phyloP scores from a whole-genome alignment of 23 tunicate genomes.

The Corella eumyota region DNA sequence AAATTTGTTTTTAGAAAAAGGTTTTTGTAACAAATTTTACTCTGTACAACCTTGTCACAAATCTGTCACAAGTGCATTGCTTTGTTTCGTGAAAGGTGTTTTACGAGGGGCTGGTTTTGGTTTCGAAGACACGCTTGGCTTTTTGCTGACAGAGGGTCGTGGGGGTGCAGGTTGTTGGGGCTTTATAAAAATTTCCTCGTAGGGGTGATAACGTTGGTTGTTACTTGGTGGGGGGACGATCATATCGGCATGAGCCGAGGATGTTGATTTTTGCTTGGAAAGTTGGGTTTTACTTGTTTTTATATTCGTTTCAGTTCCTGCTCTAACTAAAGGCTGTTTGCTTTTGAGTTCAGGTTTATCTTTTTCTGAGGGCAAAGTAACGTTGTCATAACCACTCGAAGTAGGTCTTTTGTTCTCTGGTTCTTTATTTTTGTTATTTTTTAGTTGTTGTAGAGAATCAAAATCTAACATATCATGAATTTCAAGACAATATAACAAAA shows the following conservation, averaged over 20 bases:
- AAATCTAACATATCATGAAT: conserved; percentile 40
- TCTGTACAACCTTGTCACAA: no score
- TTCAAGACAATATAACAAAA: conserved; percentile 66
- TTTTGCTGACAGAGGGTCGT: conserved; percentile 24
- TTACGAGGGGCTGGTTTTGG: conserved; percentile 64
- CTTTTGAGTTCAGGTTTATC: no score
- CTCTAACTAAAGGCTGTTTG: no score
- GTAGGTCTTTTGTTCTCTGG: neutral
- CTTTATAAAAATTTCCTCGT: conserved; percentile 59
- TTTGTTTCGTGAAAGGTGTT: conserved; percentile 10
- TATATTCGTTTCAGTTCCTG: no score
- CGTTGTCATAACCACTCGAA: neutral
- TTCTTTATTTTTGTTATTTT: neutral
- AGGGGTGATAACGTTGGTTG: conserved; percentile 53
- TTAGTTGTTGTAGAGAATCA: conserved; percentile 10
- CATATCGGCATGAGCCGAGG: neutral
- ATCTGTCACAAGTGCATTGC: conserved; percentile 10
- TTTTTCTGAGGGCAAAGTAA: no score
- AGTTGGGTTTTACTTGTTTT: no score
- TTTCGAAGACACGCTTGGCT: conserved; percentile 18
- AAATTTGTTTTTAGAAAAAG: no score
- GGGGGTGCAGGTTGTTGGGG: conserved; percentile 19
- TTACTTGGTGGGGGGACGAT: conserved; percentile 22
- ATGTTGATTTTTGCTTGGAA: neutral
- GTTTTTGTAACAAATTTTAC: no score